phyloP scores from a whole-genome alignment of 23 tunicate genomes.

The Aplidium turbinatum region DNA sequence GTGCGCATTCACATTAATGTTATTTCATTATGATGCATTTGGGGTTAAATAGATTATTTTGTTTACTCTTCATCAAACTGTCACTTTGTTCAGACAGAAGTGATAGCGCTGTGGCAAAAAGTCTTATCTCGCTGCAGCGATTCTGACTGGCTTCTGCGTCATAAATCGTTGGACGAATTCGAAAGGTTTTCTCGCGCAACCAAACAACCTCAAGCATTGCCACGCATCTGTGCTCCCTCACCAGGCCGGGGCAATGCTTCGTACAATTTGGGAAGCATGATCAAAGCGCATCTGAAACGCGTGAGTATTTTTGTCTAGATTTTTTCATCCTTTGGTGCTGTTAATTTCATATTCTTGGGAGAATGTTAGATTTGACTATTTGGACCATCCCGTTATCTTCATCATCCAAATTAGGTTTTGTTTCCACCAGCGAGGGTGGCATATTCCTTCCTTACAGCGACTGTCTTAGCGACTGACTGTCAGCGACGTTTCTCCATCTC shows the following conservation, averaged over 20 bases:
- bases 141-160: conserved; percentile 12
- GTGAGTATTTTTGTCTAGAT: conserved; percentile 2
- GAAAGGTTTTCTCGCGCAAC: conserved; percentile 17
- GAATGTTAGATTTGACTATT: too few species aligned
- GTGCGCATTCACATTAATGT: too few species aligned
- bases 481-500: too few species aligned
- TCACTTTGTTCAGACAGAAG: background rate
- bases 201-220: conserved; percentile 25
- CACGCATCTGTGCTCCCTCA: background rate
- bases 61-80: background rate
- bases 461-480: too few species aligned
- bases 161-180: conserved; percentile 17
- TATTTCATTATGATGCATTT: too few species aligned
- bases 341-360: background rate
- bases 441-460: too few species aligned
- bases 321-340: background rate
- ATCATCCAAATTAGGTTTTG: too few species aligned
- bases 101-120: background rate
- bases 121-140: background rate
- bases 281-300: conserved; percentile 25
- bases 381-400: too few species aligned
- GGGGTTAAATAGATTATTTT: too few species aligned
- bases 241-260: background rate
- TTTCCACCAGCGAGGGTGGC: too few species aligned
- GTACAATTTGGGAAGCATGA: background rate